Conservation (phyloP, 1,140 invertebrate species). For the Bemisia tabaci region DNA sequence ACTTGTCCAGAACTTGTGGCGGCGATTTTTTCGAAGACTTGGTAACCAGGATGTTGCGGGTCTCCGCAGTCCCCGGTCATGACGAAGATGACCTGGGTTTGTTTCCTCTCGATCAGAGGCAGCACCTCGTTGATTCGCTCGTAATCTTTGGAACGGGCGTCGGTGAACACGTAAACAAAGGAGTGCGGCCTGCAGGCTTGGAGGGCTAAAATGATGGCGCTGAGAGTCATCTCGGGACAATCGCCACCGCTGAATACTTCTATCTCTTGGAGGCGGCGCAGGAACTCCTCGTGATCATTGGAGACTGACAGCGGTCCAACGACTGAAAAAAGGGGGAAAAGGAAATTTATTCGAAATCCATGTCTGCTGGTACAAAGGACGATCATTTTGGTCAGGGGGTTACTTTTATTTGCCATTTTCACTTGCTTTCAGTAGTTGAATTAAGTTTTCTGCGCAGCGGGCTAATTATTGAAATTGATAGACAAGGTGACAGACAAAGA, state of each 20-base stretch:
- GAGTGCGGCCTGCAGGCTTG: constrained; percentile 47
- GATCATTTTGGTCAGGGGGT: too few relatives aligned
- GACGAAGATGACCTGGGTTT: constrained; percentile 43
- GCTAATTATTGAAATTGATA: too few relatives aligned
- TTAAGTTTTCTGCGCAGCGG: too few relatives aligned
- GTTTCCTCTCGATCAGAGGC: constrained; percentile 50
- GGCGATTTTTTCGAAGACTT: constrained; percentile 53
- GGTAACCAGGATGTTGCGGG: constrained; percentile 40
- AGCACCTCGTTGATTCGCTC: constrained; percentile 44
- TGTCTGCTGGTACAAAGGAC: too few relatives aligned
- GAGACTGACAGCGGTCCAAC: constrained; percentile 16
- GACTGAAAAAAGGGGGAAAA: constrained; percentile 9
- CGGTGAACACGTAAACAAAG: constrained; percentile 63
- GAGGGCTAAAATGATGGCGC: constrained; percentile 47
- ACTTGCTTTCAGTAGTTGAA: too few relatives aligned
- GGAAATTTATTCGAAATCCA: neutral
- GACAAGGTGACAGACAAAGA: too few relatives aligned
- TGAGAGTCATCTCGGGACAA: constrained; percentile 56
- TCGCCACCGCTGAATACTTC: constrained; percentile 55
- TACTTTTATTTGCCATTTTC: too few relatives aligned
- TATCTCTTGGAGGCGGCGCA: constrained; percentile 32
- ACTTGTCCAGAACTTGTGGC: constrained; percentile 58
- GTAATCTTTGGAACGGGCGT: constrained; percentile 54
- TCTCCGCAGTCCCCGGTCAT: constrained; percentile 47
- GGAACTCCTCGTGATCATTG: constrained; percentile 14